A percentile compares a stretch with the other conserved stretches of the same genome.
Conservation (phyloP, 2,797 vertebrate genomes). For the Pangasius sanitwongsei region DNA sequence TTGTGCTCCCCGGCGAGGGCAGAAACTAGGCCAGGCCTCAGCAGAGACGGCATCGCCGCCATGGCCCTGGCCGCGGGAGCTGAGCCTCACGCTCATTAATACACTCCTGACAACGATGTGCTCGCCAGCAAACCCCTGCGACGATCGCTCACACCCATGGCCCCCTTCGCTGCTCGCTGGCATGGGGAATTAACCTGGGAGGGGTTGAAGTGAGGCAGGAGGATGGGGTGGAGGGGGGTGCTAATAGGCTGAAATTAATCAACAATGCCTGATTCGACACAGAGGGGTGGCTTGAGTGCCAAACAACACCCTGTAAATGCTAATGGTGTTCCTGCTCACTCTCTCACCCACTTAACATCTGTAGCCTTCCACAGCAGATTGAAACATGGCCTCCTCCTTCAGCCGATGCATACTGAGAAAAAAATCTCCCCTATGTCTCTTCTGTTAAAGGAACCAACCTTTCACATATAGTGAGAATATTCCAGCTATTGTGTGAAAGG, state of each 20-base stretch:
- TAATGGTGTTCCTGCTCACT: constrained; percentile 69
- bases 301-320: constrained; percentile 74
- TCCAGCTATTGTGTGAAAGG: neutral
- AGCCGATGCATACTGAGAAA: neutral
- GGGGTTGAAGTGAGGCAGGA: constrained; percentile 48
- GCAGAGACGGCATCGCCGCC: constrained; percentile 64
- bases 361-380: constrained; percentile 36
- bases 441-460: neutral
- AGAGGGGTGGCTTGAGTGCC: constrained; percentile 73
- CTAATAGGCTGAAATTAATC: constrained; percentile 87
- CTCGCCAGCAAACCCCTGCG: constrained; percentile 74
- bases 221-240: constrained; percentile 71
- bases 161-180: constrained; percentile 65
- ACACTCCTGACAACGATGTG: constrained; percentile 81
- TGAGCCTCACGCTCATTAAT: constrained; percentile 78
- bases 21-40: constrained; percentile 84
- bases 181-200: constrained; percentile 66
- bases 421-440: neutral
- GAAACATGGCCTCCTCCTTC: constrained; percentile 41
- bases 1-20: constrained; percentile 77
- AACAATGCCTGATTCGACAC: constrained; percentile 79
- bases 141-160: constrained; percentile 78
- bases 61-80: constrained; percentile 64
- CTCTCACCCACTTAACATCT: constrained; percentile 47
- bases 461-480: neutral